Percentiles rank a stretch among this genome's conserved stretches.
Evolutionary conservation across 2,113 vertebrate species (phyloP).

Genomic region (Gymnocephalus cernua): DNA sequence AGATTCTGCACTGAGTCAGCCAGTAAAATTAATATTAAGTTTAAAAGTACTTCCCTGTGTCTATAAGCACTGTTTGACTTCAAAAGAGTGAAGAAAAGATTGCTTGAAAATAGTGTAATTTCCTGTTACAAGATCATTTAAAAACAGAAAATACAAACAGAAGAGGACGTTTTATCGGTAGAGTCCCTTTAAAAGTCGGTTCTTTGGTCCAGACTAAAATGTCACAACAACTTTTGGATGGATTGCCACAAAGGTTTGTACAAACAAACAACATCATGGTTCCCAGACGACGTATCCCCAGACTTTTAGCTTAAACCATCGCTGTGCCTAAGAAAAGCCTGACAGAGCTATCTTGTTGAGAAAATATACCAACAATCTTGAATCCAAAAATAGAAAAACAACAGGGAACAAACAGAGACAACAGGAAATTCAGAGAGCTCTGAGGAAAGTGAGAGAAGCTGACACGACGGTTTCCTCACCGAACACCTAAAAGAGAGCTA

Average conservation of each 20-base stretch:
- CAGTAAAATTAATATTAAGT: not conserved
- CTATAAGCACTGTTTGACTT: not conserved
- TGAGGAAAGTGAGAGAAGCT: conserved; percentile 51
- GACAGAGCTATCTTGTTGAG: not conserved
- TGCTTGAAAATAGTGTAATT: not conserved
- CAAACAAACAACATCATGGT: not conserved
- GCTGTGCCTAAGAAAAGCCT: not conserved
- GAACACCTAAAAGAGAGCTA: conserved; percentile 47
- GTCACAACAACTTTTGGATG: not conserved
- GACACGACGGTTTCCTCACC: conserved; percentile 28
- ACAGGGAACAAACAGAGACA: not conserved
- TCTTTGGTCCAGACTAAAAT: not conserved
- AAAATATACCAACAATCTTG: conserved; percentile 16
- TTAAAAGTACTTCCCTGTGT: not conserved
- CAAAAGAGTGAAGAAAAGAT: not conserved
- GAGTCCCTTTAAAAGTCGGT: not conserved
- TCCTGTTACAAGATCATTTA: not conserved
- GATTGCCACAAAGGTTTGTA: not conserved
- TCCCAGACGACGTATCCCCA: not conserved
- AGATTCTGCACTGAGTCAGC: conserved; percentile 6
- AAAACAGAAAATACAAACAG: conserved; percentile 3
- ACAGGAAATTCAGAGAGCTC: conserved; percentile 16
- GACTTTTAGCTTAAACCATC: conserved; percentile 10
- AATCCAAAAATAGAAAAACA: conserved; percentile 25
- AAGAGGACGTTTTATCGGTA: not conserved